Evolutionary conservation across 2,113 vertebrate genomes (phyloP).

Genomic region (Pseudorasbora parva): DNA sequence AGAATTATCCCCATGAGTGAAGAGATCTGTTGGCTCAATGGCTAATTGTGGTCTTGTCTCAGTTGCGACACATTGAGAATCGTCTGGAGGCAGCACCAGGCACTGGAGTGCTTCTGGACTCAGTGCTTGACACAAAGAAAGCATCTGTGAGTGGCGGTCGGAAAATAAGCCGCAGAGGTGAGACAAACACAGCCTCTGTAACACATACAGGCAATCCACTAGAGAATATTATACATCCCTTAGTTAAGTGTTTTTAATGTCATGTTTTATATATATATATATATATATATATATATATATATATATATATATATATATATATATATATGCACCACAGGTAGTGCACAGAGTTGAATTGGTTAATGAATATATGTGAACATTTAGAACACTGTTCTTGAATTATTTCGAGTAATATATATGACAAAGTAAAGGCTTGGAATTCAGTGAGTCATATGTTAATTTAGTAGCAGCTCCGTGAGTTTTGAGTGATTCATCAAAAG

Average conservation of each 20-base stretch:
- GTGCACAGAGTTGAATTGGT: too few relatives aligned
- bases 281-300: too few relatives aligned
- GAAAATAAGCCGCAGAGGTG: constrained; percentile 84
- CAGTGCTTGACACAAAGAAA: constrained; percentile 87
- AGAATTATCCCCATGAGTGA: constrained; percentile 1
- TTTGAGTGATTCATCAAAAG: background rate
- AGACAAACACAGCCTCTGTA: background rate
- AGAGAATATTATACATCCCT: background rate
- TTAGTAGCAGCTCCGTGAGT: background rate
- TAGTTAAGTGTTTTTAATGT: background rate
- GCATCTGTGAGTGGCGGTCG: constrained; percentile 71
- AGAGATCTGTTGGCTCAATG: background rate
- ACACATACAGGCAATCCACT: constrained; percentile 12
- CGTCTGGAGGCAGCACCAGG: constrained; percentile 84
- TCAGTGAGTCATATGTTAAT: background rate
- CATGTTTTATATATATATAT: background rate
- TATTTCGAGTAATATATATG: background rate
- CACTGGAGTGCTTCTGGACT: constrained; percentile 81
- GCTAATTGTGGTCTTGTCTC: constrained; percentile 39
- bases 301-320: too few relatives aligned
- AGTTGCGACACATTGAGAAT: constrained; percentile 95
- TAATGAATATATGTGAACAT: background rate
- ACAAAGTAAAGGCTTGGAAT: background rate
- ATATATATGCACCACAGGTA: too few relatives aligned
- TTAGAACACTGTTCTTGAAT: background rate